Evolutionary conservation across 2,888 invertebrate species (phyloP).

Genomic region (Drepana falcataria): DNA sequence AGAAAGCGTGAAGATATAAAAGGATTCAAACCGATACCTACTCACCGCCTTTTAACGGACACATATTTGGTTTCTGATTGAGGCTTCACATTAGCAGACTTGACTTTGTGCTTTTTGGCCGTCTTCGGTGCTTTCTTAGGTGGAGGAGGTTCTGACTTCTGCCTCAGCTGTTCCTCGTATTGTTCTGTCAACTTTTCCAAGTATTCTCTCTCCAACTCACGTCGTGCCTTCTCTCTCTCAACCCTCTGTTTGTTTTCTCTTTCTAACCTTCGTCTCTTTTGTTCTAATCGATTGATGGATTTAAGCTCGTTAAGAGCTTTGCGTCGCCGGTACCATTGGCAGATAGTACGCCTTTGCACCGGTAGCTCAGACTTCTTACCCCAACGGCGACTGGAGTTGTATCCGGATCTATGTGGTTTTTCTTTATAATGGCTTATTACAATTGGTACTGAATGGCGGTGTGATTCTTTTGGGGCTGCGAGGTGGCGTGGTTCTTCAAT

Average conservation of each 20-base stretch:
- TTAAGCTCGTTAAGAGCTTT: slow-evolving; percentile 20
- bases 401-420: not conserved
- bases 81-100: slow-evolving; percentile 16
- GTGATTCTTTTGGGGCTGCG: slow-evolving; percentile 21
- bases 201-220: slow-evolving; percentile 9
- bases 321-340: slow-evolving; percentile 26
- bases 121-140: slow-evolving; percentile 1
- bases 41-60: slow-evolving; percentile 25
- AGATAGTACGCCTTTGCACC: slow-evolving; percentile 12
- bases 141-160: not conserved
- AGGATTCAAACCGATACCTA: slow-evolving; percentile 1
- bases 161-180: slow-evolving; percentile 4
- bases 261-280: slow-evolving; percentile 3
- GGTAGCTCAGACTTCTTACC: not conserved
- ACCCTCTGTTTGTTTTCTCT: slow-evolving; percentile 8
- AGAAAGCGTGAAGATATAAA: too few species aligned
- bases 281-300: slow-evolving; percentile 1
- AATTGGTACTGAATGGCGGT: slow-evolving; percentile 17
- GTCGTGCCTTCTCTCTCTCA: slow-evolving; percentile 12
- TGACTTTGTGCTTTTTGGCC: slow-evolving; percentile 8
- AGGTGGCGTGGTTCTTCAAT: slow-evolving; percentile 27
- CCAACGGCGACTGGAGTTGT: not conserved
- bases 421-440: slow-evolving; percentile 23
- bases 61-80: slow-evolving; percentile 19
- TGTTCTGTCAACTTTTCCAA: slow-evolving; percentile 6